Percentiles rank a stretch among this genome's conserved stretches.
Conservation (phyloP, 2,888 invertebrate species). For the Penaeus monodon region DNA sequence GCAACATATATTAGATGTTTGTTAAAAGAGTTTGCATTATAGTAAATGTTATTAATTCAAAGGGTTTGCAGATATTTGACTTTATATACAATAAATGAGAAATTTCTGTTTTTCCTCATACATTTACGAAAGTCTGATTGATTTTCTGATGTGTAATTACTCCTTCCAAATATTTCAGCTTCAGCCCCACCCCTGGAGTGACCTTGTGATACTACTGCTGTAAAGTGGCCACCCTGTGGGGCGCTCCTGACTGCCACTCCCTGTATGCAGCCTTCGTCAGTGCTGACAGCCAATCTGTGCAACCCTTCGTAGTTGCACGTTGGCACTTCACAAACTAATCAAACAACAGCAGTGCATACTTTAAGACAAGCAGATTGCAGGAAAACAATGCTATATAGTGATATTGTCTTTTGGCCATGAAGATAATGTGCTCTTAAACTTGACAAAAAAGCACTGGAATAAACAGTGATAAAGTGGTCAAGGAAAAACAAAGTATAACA, state of each 20-base stretch:
- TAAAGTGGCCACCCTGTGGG: constrained; percentile 56
- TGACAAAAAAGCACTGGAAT: too few relatives aligned
- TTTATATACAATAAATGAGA: too few relatives aligned
- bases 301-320: constrained; percentile 2
- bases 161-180: constrained; percentile 29
- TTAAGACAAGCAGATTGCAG: neutral
- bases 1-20: too few relatives aligned
- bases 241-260: constrained; percentile 47
- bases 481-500: neutral
- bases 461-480: neutral
- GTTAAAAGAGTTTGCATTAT: too few relatives aligned
- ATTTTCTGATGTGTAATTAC: too few relatives aligned
- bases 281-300: constrained; percentile 24
- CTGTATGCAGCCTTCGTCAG: constrained; percentile 35
- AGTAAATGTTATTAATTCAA: too few relatives aligned
- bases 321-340: constrained; percentile 7
- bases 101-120: too few relatives aligned
- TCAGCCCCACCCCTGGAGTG: constrained; percentile 59
- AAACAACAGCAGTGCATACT: constrained; percentile 16
- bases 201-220: constrained; percentile 53
- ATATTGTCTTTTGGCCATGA: too few relatives aligned
- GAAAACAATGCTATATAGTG: neutral
- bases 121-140: too few relatives aligned
- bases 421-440: too few relatives aligned
- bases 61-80: too few relatives aligned